Evolutionary conservation across 2,888 invertebrate species (phyloP), one percentile per base, ranked within the genome.

Genomic region (Eurytoma californica): DNA sequence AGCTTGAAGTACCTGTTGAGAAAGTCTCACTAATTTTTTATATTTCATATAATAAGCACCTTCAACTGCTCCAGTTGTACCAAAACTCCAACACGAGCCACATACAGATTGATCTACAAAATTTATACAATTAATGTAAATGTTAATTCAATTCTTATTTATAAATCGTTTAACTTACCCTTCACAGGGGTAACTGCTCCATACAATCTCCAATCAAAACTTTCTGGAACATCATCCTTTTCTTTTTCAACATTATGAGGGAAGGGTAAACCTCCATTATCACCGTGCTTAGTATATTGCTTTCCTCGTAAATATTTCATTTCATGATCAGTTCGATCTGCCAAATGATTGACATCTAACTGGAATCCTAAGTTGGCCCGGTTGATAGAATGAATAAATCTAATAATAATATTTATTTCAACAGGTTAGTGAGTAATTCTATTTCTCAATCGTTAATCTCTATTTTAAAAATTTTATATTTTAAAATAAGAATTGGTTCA

Each of bases 51-150:
- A 98, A 87, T 94, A 94, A 0, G 97, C 97, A 0, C 98, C 98
- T 91, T 98, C 98, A 77, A 98, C 94, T 0, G 97, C 93, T 12
- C 98, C 98, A 78, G 96, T 95, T 0, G 98, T 97, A 30, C 98
- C 98, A 91, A 98, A 98, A 82, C 97, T 97, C 98, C 98, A 98
- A 86, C 98, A 98, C 0, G 97, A 98, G 0, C 98, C 98, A 91
- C 98, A 98, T 13, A 98, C 97, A 0, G 97, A 97, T 91, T 98
- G 98, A 92, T 98, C 98, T 95, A 87, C n/a, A 74, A 69, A 67
- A 53, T 49, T 14, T 30, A 67, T n/a, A 47, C 51, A 58, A 63
- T 53, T 72, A 73, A 14, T 69, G 61, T 53, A 14, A 13, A 53
- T 80, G 55, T 39, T 30, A 3, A 67, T 49, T 53, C n/a, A 58